A percentile compares a stretch with the other conserved stretches of the same genome.
These are phyloP conservation scores for Rousettus leschenaultii DNA, from an alignment of 2,113 vertebrate genomes.

Conservation along the genomic window DNA sequence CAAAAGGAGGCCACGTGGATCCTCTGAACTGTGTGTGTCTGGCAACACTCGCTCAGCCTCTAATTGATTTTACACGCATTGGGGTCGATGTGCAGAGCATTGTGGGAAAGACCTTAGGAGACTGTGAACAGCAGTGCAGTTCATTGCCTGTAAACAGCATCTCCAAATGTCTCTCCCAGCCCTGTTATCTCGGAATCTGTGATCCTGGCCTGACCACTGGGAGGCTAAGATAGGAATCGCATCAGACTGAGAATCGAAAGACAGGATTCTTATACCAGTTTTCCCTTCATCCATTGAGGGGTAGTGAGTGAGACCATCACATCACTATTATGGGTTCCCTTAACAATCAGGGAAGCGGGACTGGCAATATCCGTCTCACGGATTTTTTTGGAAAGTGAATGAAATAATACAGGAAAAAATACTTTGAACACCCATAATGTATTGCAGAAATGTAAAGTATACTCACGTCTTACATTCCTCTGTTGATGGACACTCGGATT, in stretches of 20 bases:
- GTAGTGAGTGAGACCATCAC: neutral
- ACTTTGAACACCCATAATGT: neutral
- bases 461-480: neutral
- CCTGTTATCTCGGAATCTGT: neutral
- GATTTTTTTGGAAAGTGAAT: neutral
- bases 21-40: neutral
- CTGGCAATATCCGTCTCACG: neutral
- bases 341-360: neutral
- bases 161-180: neutral
- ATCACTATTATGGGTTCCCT: neutral
- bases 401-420: neutral
- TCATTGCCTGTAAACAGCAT: neutral
- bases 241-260: neutral
- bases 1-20: neutral
- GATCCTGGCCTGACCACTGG: neutral
- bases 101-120: neutral
- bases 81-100: neutral
- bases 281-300: neutral
- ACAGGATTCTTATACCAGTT: neutral
- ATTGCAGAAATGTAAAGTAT: neutral
- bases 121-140: neutral
- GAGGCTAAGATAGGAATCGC: neutral
- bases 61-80: neutral
- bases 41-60: neutral
- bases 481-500: neutral